Evolutionary conservation across 1,140 invertebrate species (phyloP).

Genomic region (Pygmarrhopalites habei): DNA sequence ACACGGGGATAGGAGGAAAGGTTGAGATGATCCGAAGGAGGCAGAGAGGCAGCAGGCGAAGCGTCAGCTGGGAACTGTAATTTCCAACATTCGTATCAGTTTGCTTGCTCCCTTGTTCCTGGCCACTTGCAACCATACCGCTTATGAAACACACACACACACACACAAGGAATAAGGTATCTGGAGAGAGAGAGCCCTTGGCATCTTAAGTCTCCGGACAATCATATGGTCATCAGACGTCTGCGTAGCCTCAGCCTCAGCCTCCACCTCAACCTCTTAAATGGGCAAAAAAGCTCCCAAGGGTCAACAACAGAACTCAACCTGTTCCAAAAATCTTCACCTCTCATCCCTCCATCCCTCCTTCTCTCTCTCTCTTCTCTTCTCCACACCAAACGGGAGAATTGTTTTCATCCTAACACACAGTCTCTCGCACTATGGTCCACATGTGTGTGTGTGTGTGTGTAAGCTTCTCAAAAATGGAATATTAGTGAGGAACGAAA

Average conservation of each 20-base stretch:
- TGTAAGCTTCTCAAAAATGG: too few species aligned
- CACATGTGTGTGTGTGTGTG: too few species aligned
- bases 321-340: background rate
- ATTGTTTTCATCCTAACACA: too few species aligned
- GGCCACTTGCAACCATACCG: slow-evolving; percentile 26
- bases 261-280: background rate
- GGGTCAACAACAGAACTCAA: slow-evolving; percentile 15
- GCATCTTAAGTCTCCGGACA: slow-evolving; percentile 13
- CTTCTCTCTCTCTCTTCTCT: background rate
- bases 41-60: slow-evolving; percentile 1
- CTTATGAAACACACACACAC: background rate
- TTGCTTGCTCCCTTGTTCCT: too few species aligned
- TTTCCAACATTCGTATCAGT: slow-evolving; percentile 9
- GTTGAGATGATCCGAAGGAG: too few species aligned
- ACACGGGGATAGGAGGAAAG: slow-evolving; percentile 10
- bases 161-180: background rate
- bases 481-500: too few species aligned
- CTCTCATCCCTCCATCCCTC: background rate
- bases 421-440: too few species aligned
- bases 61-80: slow-evolving; percentile 34
- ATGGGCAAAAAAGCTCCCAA: background rate
- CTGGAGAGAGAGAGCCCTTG: slow-evolving; percentile 4
- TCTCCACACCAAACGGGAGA: background rate
- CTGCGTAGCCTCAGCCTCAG: background rate
- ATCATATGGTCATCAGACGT: slow-evolving; percentile 31